A percentile compares a stretch with the other conserved stretches of the same genome.
Evolutionary conservation across 37 sponge, comb jelly and placozoan species (phyloP).

Genomic region (Halichondria panicea): DNA sequence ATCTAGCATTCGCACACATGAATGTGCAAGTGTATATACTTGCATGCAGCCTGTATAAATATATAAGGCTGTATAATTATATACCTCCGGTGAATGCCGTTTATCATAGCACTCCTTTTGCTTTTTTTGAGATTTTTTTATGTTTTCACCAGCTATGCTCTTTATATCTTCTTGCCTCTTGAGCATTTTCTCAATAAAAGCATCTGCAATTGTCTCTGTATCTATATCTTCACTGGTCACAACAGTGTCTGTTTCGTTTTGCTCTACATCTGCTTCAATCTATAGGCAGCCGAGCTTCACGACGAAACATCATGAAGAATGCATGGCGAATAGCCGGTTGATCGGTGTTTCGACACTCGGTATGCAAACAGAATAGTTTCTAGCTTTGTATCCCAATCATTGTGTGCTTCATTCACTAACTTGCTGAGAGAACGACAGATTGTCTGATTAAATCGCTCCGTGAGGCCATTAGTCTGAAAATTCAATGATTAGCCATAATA

Average conservation of each 20-base stretch:
- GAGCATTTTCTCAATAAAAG: conserved; percentile 1
- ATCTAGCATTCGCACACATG: too few species aligned
- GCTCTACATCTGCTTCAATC: conserved; percentile 7
- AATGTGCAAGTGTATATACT: neutral
- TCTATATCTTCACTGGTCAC: too few species aligned
- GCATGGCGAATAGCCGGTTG: conserved; percentile 46
- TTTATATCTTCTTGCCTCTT: neutral
- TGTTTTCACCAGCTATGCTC: neutral
- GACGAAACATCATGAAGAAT: conserved; percentile 19
- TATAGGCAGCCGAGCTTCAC: conserved; percentile 11
- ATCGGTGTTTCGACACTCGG: conserved; percentile 20
- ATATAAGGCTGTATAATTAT: neutral
- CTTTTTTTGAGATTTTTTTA: conserved; percentile 10
- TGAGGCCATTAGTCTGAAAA: conserved; percentile 40
- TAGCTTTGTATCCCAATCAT: conserved; percentile 46
- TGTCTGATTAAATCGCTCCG: conserved; percentile 40
- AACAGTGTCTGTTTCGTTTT: neutral
- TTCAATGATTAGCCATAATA: neutral
- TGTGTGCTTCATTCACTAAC: conserved; percentile 28
- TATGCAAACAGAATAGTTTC: conserved; percentile 40
- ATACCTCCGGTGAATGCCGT: neutral
- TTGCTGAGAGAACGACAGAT: conserved; percentile 23
- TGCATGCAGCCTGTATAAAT: conserved; percentile 3
- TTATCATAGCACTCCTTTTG: conserved; percentile 15
- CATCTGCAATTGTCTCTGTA: too few species aligned